These are phyloP conservation scores for Boleophthalmus pectinirostris DNA, from an alignment of 2,113 vertebrate genomes.

Conservation along the genomic window DNA sequence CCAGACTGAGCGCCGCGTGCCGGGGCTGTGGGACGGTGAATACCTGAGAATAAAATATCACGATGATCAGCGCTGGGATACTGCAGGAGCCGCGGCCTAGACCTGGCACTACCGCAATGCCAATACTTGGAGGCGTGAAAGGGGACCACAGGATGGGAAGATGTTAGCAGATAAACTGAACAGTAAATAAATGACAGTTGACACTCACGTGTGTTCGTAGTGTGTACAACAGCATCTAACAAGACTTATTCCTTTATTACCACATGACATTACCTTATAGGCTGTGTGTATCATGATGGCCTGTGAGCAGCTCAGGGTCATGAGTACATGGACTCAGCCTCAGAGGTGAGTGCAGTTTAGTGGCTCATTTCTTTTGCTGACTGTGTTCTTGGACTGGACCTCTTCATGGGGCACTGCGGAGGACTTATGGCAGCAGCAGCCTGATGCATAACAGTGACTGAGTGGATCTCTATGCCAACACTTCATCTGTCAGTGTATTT, in stretches of 20 bases:
- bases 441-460: constrained; percentile 61
- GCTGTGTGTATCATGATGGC: constrained; percentile 7
- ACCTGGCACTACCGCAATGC: constrained; percentile 74
- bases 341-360: constrained; percentile 39
- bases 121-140: constrained; percentile 49
- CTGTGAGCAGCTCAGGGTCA: constrained; percentile 19
- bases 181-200: neutral
- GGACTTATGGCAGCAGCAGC: constrained; percentile 41
- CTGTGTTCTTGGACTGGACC: constrained; percentile 56
- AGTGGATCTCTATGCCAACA: constrained; percentile 39
- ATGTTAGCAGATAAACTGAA: constrained; percentile 11
- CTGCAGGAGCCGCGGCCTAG: constrained; percentile 62
- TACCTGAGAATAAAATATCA: constrained; percentile 15
- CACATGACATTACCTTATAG: neutral
- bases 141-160: constrained; percentile 38
- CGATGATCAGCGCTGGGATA: constrained; percentile 46
- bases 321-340: constrained; percentile 9
- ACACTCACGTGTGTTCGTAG: neutral
- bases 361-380: constrained; percentile 62
- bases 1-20: constrained; percentile 24
- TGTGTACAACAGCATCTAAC: neutral
- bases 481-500: constrained; percentile 30
- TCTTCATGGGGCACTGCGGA: constrained; percentile 55
- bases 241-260: neutral
- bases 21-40: constrained; percentile 12